Percentiles rank a stretch among this genome's conserved stretches.
Evolutionary conservation across 2,888 invertebrate genomes (phyloP).

Genomic region (Cyclophora albipunctata): DNA sequence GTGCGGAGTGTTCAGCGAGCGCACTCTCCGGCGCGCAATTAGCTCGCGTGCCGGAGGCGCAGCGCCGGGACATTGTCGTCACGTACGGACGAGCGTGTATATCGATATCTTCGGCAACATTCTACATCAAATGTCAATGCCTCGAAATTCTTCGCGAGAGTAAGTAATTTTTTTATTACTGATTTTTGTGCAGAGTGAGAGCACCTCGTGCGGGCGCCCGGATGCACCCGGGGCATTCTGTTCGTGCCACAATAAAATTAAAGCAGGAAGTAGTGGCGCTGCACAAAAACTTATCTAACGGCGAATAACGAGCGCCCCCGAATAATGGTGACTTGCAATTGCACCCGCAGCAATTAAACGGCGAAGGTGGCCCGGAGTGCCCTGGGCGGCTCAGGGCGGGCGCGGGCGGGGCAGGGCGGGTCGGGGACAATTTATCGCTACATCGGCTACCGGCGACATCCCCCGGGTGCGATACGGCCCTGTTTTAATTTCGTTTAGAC

Average conservation of each 20-base stretch:
- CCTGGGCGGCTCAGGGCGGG: slow-evolving; percentile 1
- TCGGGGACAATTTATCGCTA: slow-evolving; percentile 34
- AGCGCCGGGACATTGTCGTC: no score
- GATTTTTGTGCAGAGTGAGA: no score
- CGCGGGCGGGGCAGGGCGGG: slow-evolving; percentile 6
- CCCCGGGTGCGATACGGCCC: slow-evolving; percentile 27
- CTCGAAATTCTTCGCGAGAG: no score
- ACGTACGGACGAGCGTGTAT: no score
- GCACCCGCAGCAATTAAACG: slow-evolving; percentile 17
- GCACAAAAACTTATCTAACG: no score
- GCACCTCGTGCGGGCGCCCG: no score
- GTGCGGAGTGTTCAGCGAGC: slow-evolving; percentile 22
- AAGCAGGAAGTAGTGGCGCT: no score
- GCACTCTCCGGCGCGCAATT: slow-evolving; percentile 14
- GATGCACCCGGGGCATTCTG: no score
- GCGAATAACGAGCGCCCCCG: not conserved
- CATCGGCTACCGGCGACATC: slow-evolving; percentile 24
- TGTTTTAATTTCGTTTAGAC: slow-evolving; percentile 36
- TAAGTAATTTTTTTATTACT: no score
- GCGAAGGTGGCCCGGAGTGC: slow-evolving; percentile 5
- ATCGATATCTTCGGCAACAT: no score
- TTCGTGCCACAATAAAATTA: no score
- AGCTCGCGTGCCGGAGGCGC: slow-evolving; percentile 5
- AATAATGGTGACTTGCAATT: slow-evolving; percentile 7
- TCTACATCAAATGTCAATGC: no score